A percentile compares a stretch with the other conserved stretches of the same genome.
These are phyloP conservation scores for Heteromormyrus szaboi DNA, from an alignment of 2,797 vertebrate genomes.

Conservation along the genomic window DNA sequence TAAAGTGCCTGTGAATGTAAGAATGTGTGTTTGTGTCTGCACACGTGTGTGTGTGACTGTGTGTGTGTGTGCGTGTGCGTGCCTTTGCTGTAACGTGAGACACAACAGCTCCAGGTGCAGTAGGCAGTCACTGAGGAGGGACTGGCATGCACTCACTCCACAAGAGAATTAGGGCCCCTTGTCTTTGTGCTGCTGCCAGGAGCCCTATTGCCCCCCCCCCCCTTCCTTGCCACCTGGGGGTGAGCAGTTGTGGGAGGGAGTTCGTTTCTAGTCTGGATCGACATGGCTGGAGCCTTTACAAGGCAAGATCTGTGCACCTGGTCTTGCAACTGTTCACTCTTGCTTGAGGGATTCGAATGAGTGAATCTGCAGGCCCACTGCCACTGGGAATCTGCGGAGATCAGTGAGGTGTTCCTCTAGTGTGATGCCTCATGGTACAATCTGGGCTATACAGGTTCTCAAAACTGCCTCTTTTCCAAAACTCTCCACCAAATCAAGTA, in stretches of 20 bases:
- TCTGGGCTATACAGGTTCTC: not conserved
- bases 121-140: not conserved
- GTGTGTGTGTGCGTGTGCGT: not conserved
- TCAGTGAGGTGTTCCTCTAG: not conserved
- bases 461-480: not conserved
- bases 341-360: not conserved
- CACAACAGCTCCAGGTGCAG: slow-evolving; percentile 14
- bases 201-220: not conserved
- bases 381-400: not conserved
- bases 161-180: slow-evolving; percentile 3
- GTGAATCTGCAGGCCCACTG: not conserved
- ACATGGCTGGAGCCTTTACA: slow-evolving; percentile 1
- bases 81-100: slow-evolving; percentile 7
- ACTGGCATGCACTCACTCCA: not conserved
- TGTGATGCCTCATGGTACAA: not conserved
- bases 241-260: not conserved
- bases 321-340: not conserved
- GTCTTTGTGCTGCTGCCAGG: slow-evolving; percentile 15
- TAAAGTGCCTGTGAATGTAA: not conserved
- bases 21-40: not conserved
- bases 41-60: not conserved
- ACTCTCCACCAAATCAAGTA: not conserved
- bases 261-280: not conserved
- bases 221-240: not conserved
- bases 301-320: slow-evolving; percentile 12